Conservation (phyloP, 2,888 invertebrate genomes). For the Caenorhabditis imperialis region DNA sequence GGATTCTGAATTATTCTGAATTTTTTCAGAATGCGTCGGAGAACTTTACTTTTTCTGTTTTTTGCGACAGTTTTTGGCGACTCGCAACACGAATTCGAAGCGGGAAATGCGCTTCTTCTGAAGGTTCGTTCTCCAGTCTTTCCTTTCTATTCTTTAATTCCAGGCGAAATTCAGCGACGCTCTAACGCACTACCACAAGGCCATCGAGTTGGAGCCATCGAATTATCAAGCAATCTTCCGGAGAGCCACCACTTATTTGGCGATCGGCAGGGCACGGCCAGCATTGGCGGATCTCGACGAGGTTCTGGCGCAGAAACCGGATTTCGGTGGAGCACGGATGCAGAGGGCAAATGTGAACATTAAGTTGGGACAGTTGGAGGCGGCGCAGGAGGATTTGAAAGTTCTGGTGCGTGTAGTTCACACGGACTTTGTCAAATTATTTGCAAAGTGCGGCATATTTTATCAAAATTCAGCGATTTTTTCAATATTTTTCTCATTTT, state of each 20-base stretch:
- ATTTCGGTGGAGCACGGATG: slow-evolving; percentile 32
- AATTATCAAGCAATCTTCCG: slow-evolving; percentile 51
- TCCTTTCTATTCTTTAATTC: too few relatives aligned
- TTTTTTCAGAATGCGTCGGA: too few relatives aligned
- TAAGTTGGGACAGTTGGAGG: slow-evolving; percentile 31
- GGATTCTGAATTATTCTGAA: not conserved
- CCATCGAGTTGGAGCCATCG: slow-evolving; percentile 34
- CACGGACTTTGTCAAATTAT: too few relatives aligned
- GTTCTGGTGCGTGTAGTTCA: slow-evolving; percentile 6
- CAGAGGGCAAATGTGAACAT: slow-evolving; percentile 37
- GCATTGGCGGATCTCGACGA: slow-evolving; percentile 30
- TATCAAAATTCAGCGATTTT: too few relatives aligned
- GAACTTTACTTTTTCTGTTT: not conserved
- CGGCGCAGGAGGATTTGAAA: slow-evolving; percentile 7
- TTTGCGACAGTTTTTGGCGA: not conserved
- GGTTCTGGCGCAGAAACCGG: slow-evolving; percentile 40
- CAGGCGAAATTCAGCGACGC: slow-evolving; percentile 33
- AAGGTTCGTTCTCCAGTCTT: slow-evolving; percentile 21
- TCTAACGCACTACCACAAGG: slow-evolving; percentile 42
- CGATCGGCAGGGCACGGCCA: slow-evolving; percentile 15
- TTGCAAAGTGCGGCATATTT: too few relatives aligned
- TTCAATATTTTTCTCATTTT: too few relatives aligned
- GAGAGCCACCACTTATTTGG: slow-evolving; percentile 40
- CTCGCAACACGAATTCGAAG: slow-evolving; percentile 17
- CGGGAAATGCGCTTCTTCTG: slow-evolving; percentile 27